Base-by-base conservation (phyloP, 2,797 vertebrate genomes). In the Lepilemur septentrionalis region DNA sequence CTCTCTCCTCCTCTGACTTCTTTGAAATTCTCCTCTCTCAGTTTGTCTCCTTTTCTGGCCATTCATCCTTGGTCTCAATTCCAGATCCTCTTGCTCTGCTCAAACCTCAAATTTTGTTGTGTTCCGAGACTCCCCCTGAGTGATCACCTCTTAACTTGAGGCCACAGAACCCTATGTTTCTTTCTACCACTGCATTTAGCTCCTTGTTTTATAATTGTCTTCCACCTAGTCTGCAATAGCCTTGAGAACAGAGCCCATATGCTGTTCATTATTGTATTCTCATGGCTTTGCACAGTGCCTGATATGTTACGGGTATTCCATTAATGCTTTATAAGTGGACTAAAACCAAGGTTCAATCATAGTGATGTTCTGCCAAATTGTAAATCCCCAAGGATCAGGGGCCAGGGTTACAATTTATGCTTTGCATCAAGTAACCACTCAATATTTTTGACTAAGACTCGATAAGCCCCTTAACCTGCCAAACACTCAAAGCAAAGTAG, bases 1-100 rank as follows among this genome's bases (percentile, higher is more conserved):
- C 46, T 80, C n/a, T 93, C 55, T 84, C 57, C n/a, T 73, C 22
- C 38, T 87, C 91, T 46, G 67, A 92, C 35, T 94, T 95, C 17
- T 65, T 69, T 72, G 20, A 81, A 92, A 78, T 50, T 23, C 25
- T 69, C 52, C n/a, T 83, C 41, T 93, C 9, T 28, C 14, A 61
- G 30, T 55, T 82, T 65, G 13, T 80, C 17, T 84, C 7, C 28
- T 67, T 88, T 61, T 61, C 70, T 75, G 17, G 57, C 5, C 48
- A 84, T 75, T 61, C 4, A 75, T n/a, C 22, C 1, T 87, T 50
- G 32, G 1, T 84, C 35, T 84, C 72, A 85, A 88, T 46, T 95
- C 5, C 20, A 38, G 46, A 81, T n/a, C 23, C 11, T 67, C 43
- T 93, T 95, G 17, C 43, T 79, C 35, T 63, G 22, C 50, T 84